phyloP scores from a whole-genome alignment of 1,140 invertebrate genomes.

The Sarcophaga peregrina region DNA sequence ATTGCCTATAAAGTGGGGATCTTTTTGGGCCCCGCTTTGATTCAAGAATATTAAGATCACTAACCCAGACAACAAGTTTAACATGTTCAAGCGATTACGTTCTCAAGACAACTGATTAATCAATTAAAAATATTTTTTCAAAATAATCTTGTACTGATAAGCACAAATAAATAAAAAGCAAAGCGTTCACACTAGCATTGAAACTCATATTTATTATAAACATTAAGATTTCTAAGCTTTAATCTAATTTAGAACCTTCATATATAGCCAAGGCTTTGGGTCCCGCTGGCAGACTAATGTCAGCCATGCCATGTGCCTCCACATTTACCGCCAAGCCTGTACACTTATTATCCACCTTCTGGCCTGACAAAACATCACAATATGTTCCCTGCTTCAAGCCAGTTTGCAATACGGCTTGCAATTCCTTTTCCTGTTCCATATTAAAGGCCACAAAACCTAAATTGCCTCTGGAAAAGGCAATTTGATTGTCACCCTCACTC shows the following conservation, averaged over 20 bases:
- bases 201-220: background rate
- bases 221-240: background rate
- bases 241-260: background rate
- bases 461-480: conserved; percentile 79
- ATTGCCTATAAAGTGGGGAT: conserved; percentile 58
- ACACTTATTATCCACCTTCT: background rate
- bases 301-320: background rate
- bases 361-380: conserved; percentile 77
- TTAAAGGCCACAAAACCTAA: conserved; percentile 81
- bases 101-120: background rate
- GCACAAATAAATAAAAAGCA: background rate
- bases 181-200: too few relatives aligned
- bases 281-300: background rate
- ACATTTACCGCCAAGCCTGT: background rate
- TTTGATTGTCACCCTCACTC: conserved; percentile 79
- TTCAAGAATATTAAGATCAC: background rate
- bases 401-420: conserved; percentile 72
- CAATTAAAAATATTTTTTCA: background rate
- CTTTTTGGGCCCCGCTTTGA: background rate
- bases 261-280: background rate
- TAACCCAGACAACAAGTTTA: background rate
- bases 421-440: conserved; percentile 68
- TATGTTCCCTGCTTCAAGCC: conserved; percentile 78
- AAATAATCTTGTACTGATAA: background rate
- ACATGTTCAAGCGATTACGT: too few relatives aligned